phyloP scores from a whole-genome alignment of 2,888 invertebrate genomes.

The Gibbula magus region DNA sequence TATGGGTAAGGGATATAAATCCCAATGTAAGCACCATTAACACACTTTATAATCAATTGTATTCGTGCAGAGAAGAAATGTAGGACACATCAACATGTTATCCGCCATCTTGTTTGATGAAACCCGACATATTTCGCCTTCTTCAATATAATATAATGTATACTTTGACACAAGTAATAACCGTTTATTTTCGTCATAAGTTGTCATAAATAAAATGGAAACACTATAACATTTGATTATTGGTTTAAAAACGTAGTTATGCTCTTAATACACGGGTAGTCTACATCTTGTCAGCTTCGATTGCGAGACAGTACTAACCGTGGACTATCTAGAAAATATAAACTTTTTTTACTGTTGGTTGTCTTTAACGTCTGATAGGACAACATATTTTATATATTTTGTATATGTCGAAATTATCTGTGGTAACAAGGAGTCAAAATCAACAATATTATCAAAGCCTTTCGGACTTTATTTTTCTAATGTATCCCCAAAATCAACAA shows the following conservation, averaged over 20 bases:
- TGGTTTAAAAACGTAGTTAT: not conserved
- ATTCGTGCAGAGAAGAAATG: not conserved
- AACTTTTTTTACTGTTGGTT: too few species aligned
- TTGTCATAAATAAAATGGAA: not conserved
- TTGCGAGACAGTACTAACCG: too few species aligned
- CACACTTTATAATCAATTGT: not conserved
- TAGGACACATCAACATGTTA: conserved; percentile 10
- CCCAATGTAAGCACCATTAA: not conserved
- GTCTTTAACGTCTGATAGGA: too few species aligned
- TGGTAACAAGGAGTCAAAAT: too few species aligned
- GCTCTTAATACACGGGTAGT: too few species aligned
- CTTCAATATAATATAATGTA: not conserved
- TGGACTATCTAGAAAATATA: too few species aligned
- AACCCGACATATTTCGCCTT: not conserved
- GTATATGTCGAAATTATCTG: too few species aligned
- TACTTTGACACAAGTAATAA: not conserved
- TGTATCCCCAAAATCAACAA: too few species aligned
- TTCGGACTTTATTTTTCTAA: too few species aligned
- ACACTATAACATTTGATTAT: not conserved
- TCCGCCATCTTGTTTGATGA: conserved; percentile 30
- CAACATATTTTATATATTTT: too few species aligned
- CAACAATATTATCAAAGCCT: too few species aligned
- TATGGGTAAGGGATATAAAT: conserved; percentile 44
- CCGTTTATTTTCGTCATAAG: not conserved
- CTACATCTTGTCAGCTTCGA: too few species aligned